These are phyloP conservation scores for Drosophila yooni DNA, from an alignment of 2,888 invertebrate genomes.

Conservation along the genomic window DNA sequence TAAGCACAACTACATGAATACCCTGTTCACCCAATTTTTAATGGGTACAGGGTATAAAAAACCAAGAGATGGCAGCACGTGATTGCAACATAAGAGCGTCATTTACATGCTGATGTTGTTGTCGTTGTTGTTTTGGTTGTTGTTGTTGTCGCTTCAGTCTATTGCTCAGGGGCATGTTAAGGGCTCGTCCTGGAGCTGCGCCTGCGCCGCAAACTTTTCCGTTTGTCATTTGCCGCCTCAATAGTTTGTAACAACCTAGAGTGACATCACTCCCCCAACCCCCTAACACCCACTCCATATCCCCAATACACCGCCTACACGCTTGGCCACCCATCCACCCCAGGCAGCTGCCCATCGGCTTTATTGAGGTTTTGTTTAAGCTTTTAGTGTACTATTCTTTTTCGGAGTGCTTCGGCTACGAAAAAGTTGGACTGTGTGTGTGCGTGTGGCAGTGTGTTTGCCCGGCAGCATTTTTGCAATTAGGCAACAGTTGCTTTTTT, in stretches of 20 bases:
- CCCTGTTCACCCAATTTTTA: neutral
- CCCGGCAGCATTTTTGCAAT: slow-evolving; percentile 78
- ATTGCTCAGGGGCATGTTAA: slow-evolving; percentile 32
- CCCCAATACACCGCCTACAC: neutral
- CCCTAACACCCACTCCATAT: neutral
- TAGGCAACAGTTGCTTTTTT: slow-evolving; percentile 77
- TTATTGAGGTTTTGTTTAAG: slow-evolving; percentile 80
- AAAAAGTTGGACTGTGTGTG: slow-evolving; percentile 37
- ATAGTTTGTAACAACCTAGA: slow-evolving; percentile 64
- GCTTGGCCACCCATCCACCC: neutral
- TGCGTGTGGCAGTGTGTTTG: slow-evolving; percentile 50
- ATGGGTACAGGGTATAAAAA: slow-evolving; percentile 5
- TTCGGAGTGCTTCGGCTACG: slow-evolving; percentile 38
- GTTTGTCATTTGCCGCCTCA: slow-evolving; percentile 77
- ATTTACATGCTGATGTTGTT: slow-evolving; percentile 66
- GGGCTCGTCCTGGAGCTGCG: slow-evolving; percentile 43
- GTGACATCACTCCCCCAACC: neutral
- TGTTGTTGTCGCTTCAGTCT: slow-evolving; percentile 19
- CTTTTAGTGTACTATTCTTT: slow-evolving; percentile 74
- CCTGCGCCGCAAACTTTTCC: slow-evolving; percentile 77
- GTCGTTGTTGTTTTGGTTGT: slow-evolving; percentile 20
- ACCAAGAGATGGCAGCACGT: slow-evolving; percentile 47
- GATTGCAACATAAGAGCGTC: slow-evolving; percentile 79
- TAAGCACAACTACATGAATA: too few species aligned
- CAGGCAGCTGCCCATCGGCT: slow-evolving; percentile 54